phyloP scores from a whole-genome alignment of 2,797 vertebrate genomes.

The Tapera naevia region DNA sequence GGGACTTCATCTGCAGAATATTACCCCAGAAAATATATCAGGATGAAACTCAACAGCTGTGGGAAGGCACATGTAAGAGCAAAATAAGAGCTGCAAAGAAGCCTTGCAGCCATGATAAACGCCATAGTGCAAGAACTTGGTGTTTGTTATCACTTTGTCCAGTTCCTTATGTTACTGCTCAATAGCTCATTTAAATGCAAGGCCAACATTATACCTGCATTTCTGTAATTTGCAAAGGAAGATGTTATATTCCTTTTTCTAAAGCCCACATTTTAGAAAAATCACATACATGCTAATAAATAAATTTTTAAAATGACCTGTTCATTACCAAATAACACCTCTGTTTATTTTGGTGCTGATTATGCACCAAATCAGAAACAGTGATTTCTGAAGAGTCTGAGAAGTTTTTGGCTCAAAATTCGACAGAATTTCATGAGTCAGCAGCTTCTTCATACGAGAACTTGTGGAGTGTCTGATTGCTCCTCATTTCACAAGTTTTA shows the following conservation, averaged over 20 bases:
- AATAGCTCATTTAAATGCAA: background rate
- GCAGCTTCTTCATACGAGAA: background rate
- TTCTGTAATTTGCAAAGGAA: background rate
- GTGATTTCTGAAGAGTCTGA: background rate
- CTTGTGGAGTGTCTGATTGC: background rate
- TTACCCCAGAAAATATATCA: background rate
- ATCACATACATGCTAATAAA: background rate
- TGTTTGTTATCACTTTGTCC: background rate
- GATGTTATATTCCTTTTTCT: background rate
- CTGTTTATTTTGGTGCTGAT: background rate
- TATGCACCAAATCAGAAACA: fast-evolving
- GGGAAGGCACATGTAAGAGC: background rate
- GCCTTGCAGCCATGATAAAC: background rate
- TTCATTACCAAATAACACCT: background rate
- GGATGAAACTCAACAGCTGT: background rate
- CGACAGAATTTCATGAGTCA: background rate
- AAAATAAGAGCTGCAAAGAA: background rate
- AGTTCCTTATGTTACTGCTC: background rate
- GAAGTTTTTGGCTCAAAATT: background rate
- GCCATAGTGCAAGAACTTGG: background rate
- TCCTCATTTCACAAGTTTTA: background rate
- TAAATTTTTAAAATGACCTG: background rate
- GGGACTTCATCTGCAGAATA: background rate
- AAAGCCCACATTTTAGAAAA: background rate
- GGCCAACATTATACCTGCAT: too few species aligned